Evolutionary conservation across 2,888 invertebrate species (phyloP).

Genomic region (Stenichneumon culpator): DNA sequence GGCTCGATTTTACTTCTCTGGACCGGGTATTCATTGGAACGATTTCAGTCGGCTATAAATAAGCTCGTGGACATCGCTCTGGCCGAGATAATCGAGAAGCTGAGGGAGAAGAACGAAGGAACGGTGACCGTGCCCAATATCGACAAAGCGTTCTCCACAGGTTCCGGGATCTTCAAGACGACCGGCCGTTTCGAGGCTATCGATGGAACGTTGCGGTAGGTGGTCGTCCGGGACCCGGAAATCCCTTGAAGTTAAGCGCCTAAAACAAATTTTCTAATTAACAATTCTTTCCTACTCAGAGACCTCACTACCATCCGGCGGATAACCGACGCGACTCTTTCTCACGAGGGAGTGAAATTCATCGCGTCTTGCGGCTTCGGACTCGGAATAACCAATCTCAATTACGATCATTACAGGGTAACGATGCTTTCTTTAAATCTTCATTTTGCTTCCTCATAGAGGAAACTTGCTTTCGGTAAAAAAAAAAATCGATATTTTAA

Average conservation of each 20-base stretch:
- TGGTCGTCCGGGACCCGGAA: not conserved
- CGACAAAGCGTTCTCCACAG: slow-evolving; percentile 62
- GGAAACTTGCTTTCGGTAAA: too few species aligned
- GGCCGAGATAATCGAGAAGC: slow-evolving; percentile 43
- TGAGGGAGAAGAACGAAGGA: slow-evolving; percentile 61
- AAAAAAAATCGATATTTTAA: too few species aligned
- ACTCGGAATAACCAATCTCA: slow-evolving; percentile 64
- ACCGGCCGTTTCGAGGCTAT: slow-evolving; percentile 66
- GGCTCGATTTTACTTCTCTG: too few species aligned
- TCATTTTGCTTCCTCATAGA: too few species aligned
- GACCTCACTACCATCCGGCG: slow-evolving; percentile 72
- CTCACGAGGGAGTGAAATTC: slow-evolving; percentile 66
- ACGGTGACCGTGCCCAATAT: slow-evolving; percentile 69
- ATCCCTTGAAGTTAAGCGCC: not conserved
- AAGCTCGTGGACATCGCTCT: slow-evolving; percentile 68
- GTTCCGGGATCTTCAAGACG: slow-evolving; percentile 64
- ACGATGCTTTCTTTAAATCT: not conserved
- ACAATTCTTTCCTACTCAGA: slow-evolving; percentile 54
- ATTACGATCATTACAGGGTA: slow-evolving; percentile 72
- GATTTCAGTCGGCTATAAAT: slow-evolving; percentile 68
- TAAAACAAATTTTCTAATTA: not conserved
- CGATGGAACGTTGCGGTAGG: slow-evolving; percentile 71
- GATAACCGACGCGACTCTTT: slow-evolving; percentile 66
- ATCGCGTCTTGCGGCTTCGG: slow-evolving; percentile 70
- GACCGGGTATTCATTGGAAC: too few species aligned